phyloP scores from a whole-genome alignment of 2,888 invertebrate species.

The Periphyllus acericola region DNA sequence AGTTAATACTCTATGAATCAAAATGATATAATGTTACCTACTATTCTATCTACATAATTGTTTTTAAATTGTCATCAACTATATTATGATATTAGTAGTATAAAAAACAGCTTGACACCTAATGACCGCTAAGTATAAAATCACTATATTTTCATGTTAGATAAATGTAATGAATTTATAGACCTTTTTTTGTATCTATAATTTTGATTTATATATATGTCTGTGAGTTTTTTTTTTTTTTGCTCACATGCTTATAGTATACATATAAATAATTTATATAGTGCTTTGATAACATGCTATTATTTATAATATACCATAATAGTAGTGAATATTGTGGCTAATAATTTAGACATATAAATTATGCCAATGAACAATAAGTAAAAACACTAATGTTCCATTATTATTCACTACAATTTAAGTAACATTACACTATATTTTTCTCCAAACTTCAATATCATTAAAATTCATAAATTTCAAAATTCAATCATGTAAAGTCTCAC shows the following conservation, averaged over 20 bases:
- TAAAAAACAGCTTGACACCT: neutral
- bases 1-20: conserved; percentile 46
- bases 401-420: conserved; percentile 12
- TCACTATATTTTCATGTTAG: conserved; percentile 18
- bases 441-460: neutral
- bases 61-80: conserved; percentile 21
- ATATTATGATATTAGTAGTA: conserved; percentile 10
- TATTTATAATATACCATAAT: conserved; percentile 12
- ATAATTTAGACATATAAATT: conserved; percentile 1
- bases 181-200: conserved; percentile 2
- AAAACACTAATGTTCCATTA: neutral
- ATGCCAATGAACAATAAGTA: conserved; percentile 14
- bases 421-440: neutral
- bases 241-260: conserved; percentile 38
- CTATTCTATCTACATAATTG: neutral
- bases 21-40: conserved; percentile 56
- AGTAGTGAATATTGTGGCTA: neutral
- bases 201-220: conserved; percentile 46
- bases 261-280: conserved; percentile 9
- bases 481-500: conserved; percentile 18
- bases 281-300: conserved; percentile 29
- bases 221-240: conserved; percentile 35
- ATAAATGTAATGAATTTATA: conserved; percentile 40
- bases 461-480: conserved; percentile 21
- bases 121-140: neutral